Evolutionary conservation across 2,888 invertebrate genomes (phyloP), one percentile per base, ranked within the genome.

Genomic region (Drosophila engyochracea): DNA sequence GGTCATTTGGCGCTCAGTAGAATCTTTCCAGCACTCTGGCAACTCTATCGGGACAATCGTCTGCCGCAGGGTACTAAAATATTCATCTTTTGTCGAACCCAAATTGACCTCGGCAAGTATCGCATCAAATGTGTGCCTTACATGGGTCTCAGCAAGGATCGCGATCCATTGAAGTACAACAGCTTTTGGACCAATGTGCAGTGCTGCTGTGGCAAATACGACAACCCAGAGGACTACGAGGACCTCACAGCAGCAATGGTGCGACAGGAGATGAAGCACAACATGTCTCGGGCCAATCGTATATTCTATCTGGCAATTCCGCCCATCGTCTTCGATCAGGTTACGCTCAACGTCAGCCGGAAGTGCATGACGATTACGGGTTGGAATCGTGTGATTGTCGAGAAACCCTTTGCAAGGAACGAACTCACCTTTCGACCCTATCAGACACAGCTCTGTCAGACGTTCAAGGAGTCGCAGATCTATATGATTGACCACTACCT

Each of bases 401-500:
- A 90, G 70, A 88, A 90, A 52, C 87, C 87, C 0, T 88, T 90
- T 28, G 87, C 63, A 0, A 53, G 74, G 2, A 89, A 76, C 51
- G 87, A 87, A 3, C 1, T 76, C 0, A 70, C 77, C 4, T 88
- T 72, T 39, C 57, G 44, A 4, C 31, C 52, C 14, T 88, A 69
- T 7, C 91, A 88, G 65, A 60, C 74, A 0, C 68, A 74, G 7
- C 76, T 88, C 3, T 86, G 89, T 22, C 81, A 82, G 59, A 70
- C 71, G 2, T 90, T 84, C 31, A 79, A 66, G 69, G 91, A 88
- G 70, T 69, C 83, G 1, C 85, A 88, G 49, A 89, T 88, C 61
- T 88, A 76, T 31, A 66, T 87, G 74, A 87, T 90, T 6, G 90
- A 87, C 31, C 86, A 89, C 7, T 82, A 70, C 14, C 25, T 87